Conservation (phyloP, 2,113 vertebrate genomes). For the Campylomormyrus numenius region DNA sequence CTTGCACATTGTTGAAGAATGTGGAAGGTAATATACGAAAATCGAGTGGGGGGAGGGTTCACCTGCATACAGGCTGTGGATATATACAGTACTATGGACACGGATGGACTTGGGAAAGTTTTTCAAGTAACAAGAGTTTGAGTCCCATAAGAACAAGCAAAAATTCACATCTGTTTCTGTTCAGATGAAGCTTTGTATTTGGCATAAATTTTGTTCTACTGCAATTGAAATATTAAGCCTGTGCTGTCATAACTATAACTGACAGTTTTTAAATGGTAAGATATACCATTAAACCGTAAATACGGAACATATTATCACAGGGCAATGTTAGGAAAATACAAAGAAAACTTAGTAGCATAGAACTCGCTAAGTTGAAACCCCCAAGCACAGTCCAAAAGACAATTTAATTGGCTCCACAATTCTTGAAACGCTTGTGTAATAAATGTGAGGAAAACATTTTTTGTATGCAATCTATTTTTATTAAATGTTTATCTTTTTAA, state of each 20-base stretch:
- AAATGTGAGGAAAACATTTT: background rate
- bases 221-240: background rate
- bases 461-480: background rate
- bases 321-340: background rate
- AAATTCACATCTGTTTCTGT: background rate
- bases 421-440: background rate
- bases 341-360: background rate
- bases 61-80: background rate
- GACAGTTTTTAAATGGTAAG: background rate
- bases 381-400: background rate
- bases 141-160: background rate
- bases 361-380: background rate
- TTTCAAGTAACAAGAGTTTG: background rate
- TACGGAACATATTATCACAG: background rate
- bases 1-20: background rate
- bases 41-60: background rate
- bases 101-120: background rate
- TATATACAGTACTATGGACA: background rate
- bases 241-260: background rate
- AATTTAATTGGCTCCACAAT: background rate
- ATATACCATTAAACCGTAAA: background rate
- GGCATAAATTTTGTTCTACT: background rate
- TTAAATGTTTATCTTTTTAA: background rate
- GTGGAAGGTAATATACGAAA: background rate
- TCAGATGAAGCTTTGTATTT: background rate